A percentile compares a stretch with the other conserved stretches of the same genome.
Conservation (phyloP, 2,888 invertebrate genomes). For the Diplazon laetatorius region DNA sequence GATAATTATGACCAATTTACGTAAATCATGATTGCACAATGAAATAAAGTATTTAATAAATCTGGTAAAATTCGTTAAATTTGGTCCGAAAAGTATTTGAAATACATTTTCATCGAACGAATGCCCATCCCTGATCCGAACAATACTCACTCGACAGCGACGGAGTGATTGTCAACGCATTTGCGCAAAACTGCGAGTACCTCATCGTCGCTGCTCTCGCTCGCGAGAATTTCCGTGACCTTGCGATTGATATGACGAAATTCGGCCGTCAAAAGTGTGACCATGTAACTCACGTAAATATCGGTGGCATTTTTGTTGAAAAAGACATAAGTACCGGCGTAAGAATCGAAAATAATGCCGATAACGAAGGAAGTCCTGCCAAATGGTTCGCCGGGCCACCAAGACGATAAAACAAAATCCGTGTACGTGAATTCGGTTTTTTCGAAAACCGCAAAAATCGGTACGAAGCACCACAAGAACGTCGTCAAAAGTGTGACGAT, state of each 20-base stretch:
- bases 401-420: conserved; percentile 66
- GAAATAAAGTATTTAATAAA: too few species aligned
- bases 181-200: conserved; percentile 43
- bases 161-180: not conserved
- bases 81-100: too few species aligned
- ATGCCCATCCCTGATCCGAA: too few species aligned
- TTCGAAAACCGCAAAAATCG: conserved; percentile 41
- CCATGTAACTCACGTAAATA: conserved; percentile 68
- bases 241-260: too few species aligned
- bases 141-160: not conserved
- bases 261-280: conserved; percentile 68
- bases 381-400: conserved; percentile 66
- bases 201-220: conserved; percentile 9
- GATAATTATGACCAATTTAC: too few species aligned
- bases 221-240: conserved; percentile 48
- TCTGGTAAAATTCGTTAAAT: too few species aligned
- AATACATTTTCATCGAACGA: too few species aligned
- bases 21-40: too few species aligned
- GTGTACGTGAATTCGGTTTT: conserved; percentile 56
- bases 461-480: conserved; percentile 57
- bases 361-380: conserved; percentile 50
- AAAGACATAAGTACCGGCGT: conserved; percentile 48
- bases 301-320: conserved; percentile 69
- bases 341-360: conserved; percentile 49
- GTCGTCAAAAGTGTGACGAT: conserved; percentile 36